Percentiles rank a stretch among this genome's conserved stretches.
phyloP scores from a whole-genome alignment of 2,888 invertebrate species.

The Cryptophagus acutangulus region DNA sequence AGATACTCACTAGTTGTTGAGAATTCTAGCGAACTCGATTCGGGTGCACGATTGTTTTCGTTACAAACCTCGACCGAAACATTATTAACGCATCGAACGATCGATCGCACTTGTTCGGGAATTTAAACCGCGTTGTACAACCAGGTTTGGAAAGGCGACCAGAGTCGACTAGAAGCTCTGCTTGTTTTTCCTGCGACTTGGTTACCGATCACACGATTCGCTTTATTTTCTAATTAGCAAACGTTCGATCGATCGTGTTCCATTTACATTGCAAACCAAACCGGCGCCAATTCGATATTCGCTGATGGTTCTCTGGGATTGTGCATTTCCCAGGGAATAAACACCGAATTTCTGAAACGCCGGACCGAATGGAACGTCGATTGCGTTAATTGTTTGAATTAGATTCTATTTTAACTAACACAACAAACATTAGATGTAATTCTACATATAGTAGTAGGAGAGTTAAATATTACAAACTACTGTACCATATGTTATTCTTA shows the following conservation, averaged over 20 bases:
- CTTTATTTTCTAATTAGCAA: no score
- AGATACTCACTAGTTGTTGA: neutral
- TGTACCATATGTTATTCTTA: constrained; percentile 45
- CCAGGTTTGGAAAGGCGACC: no score
- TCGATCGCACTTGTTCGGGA: no score
- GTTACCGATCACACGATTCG: no score
- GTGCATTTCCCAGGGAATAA: constrained; percentile 38
- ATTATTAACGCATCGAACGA: no score
- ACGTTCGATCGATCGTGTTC: no score
- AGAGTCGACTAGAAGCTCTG: constrained; percentile 8
- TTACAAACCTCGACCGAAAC: neutral
- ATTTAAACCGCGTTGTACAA: no score
- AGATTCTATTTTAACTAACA: constrained; percentile 26
- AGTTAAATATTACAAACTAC: constrained; percentile 44
- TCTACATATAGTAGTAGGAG: constrained; percentile 36
- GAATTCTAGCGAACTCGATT: neutral
- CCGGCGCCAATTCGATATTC: constrained; percentile 30
- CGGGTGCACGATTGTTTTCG: constrained; percentile 18
- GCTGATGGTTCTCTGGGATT: constrained; percentile 39
- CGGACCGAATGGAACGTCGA: constrained; percentile 5
- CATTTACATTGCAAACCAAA: no score
- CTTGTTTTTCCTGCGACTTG: no score
- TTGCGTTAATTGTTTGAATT: constrained; percentile 19
- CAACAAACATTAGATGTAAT: constrained; percentile 24
- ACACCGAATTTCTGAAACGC: constrained; percentile 40